A percentile compares a stretch with the other conserved stretches of the same genome.
These are phyloP conservation scores for Cryptotermes secundus DNA, from an alignment of 1,140 invertebrate genomes.

Conservation along the genomic window DNA sequence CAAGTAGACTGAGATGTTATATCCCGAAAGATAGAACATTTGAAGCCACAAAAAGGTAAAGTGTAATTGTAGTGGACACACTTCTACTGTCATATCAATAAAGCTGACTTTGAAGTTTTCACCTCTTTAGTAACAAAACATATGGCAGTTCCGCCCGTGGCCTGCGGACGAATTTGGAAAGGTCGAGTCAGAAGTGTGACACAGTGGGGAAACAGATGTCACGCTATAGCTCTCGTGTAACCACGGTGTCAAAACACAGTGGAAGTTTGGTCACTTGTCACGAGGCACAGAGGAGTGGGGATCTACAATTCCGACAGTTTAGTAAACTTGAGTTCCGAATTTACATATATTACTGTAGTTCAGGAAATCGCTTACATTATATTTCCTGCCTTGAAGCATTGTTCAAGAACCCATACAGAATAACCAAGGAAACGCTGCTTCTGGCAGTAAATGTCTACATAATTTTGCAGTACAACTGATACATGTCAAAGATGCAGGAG, in stretches of 20 bases:
- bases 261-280: background rate
- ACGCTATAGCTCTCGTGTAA: background rate
- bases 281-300: background rate
- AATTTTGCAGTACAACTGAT: too few relatives aligned
- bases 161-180: conserved; percentile 7
- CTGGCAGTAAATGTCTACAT: too few relatives aligned
- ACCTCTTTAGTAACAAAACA: background rate
- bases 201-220: conserved; percentile 10
- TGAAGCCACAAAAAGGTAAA: too few relatives aligned
- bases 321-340: background rate
- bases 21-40: too few relatives aligned
- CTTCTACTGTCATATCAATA: background rate
- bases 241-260: background rate
- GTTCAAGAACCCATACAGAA: too few relatives aligned
- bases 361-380: background rate
- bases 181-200: conserved; percentile 9
- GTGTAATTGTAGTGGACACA: too few relatives aligned
- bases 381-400: background rate
- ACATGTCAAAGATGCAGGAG: too few relatives aligned
- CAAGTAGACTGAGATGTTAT: too few relatives aligned
- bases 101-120: background rate
- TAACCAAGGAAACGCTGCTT: too few relatives aligned
- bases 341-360: background rate
- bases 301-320: background rate
- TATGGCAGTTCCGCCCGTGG: background rate